Evolutionary conservation across 2,888 invertebrate genomes (phyloP).

Genomic region (Epinotia nisella): DNA sequence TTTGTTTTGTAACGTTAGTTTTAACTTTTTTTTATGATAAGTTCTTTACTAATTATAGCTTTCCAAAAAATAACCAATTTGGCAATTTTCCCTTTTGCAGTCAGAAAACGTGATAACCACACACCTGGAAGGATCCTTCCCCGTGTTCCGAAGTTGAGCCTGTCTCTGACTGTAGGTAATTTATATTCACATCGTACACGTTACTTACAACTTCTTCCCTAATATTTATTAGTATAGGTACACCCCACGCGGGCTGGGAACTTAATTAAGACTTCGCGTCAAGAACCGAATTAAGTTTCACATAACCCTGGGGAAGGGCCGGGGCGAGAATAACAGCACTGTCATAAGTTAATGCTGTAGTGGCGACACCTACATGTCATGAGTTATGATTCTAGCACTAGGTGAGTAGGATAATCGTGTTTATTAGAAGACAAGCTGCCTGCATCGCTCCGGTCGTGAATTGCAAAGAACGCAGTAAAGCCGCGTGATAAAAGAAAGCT

Average conservation of each 20-base stretch:
- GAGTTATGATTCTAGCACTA: constrained; percentile 66
- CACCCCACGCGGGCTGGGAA: constrained; percentile 47
- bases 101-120: constrained; percentile 20
- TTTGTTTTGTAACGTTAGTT: too few relatives aligned
- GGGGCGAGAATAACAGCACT: constrained; percentile 49
- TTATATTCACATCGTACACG: constrained; percentile 45
- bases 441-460: too few relatives aligned
- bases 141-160: constrained; percentile 7
- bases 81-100: background rate
- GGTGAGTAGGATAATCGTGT: constrained; percentile 66
- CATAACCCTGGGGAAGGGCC: constrained; percentile 59
- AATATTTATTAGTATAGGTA: constrained; percentile 45
- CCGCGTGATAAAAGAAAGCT: too few relatives aligned
- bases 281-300: constrained; percentile 69
- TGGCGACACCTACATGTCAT: constrained; percentile 53
- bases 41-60: too few relatives aligned
- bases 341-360: constrained; percentile 49
- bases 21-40: too few relatives aligned
- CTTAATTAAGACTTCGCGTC: constrained; percentile 72
- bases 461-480: too few relatives aligned
- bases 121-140: constrained; percentile 28
- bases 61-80: background rate
- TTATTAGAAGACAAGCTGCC: constrained; percentile 47
- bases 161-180: constrained; percentile 38
- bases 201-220: constrained; percentile 47